phyloP scores from a whole-genome alignment of 2,888 invertebrate species.

The Hyposoter dolosus region DNA sequence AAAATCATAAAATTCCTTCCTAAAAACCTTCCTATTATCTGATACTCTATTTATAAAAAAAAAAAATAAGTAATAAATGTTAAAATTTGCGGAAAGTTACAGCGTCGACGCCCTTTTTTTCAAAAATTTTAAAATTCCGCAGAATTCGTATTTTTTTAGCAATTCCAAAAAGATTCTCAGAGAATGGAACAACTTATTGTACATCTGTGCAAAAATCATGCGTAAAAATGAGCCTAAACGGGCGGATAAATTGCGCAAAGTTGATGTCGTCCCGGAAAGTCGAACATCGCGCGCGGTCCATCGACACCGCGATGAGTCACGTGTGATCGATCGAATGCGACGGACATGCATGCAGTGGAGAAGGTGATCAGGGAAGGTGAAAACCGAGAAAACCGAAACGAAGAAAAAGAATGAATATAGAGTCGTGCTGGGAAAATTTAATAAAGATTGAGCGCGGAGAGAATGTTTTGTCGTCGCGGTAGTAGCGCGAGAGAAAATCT shows the following conservation, averaged over 20 bases:
- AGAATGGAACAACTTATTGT: not conserved
- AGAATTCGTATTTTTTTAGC: too few species aligned
- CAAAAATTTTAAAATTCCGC: too few species aligned
- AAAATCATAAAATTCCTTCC: too few species aligned
- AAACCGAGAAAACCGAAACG: not conserved
- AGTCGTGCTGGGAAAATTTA: not conserved
- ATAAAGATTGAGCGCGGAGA: not conserved
- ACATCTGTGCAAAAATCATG: not conserved
- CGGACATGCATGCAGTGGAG: not conserved
- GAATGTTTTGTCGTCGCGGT: conserved; percentile 2
- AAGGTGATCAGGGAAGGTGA: not conserved
- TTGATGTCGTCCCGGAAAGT: not conserved
- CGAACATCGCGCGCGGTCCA: not conserved
- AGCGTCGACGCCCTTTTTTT: too few species aligned
- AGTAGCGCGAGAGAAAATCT: not conserved
- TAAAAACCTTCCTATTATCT: too few species aligned
- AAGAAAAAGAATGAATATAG: not conserved
- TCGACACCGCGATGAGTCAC: not conserved
- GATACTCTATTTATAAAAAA: too few species aligned
- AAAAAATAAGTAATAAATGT: too few species aligned
- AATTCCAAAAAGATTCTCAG: too few species aligned
- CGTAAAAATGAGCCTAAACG: not conserved
- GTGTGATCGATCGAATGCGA: not conserved
- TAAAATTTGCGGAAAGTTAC: too few species aligned
- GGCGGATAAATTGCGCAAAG: not conserved